A percentile compares a stretch with the other conserved stretches of the same genome.
Conservation (phyloP, 2,113 vertebrate species). For the Ceyx margarethae region DNA sequence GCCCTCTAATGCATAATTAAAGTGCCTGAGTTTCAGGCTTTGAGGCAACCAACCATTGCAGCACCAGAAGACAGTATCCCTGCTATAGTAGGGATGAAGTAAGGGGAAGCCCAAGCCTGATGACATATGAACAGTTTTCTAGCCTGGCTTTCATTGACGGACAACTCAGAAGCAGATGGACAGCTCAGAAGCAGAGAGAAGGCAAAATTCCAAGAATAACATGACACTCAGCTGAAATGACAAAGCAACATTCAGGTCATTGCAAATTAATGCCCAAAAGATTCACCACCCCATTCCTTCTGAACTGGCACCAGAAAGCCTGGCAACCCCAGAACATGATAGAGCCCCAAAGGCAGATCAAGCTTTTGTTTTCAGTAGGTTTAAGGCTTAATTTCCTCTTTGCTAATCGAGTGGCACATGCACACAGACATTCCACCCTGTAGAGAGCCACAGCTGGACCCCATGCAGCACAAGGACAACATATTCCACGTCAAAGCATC, state of each 20-base stretch:
- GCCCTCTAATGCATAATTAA: background rate
- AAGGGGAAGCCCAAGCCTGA: background rate
- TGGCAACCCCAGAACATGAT: background rate
- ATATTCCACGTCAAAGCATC: fast-evolving
- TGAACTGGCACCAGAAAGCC: background rate
- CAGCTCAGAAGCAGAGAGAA: slow-evolving; percentile 4
- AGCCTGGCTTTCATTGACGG: background rate
- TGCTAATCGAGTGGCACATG: background rate
- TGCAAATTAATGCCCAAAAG: background rate
- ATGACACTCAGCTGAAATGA: slow-evolving; percentile 15
- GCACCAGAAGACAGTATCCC: background rate
- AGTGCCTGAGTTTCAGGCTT: background rate
- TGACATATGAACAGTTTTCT: background rate
- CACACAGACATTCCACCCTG: background rate
- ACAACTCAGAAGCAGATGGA: background rate
- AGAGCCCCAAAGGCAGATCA: background rate
- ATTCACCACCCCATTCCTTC: background rate
- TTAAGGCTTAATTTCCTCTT: slow-evolving; percentile 1
- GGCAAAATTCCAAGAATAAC: background rate
- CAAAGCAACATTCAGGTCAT: background rate
- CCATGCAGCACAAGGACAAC: background rate
- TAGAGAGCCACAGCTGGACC: background rate
- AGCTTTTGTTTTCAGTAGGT: background rate
- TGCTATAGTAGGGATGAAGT: background rate
- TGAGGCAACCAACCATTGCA: background rate